A percentile compares a stretch with the other conserved stretches of the same genome.
Conservation (phyloP, 2,797 vertebrate genomes). For the Malacoctenus gilli region DNA sequence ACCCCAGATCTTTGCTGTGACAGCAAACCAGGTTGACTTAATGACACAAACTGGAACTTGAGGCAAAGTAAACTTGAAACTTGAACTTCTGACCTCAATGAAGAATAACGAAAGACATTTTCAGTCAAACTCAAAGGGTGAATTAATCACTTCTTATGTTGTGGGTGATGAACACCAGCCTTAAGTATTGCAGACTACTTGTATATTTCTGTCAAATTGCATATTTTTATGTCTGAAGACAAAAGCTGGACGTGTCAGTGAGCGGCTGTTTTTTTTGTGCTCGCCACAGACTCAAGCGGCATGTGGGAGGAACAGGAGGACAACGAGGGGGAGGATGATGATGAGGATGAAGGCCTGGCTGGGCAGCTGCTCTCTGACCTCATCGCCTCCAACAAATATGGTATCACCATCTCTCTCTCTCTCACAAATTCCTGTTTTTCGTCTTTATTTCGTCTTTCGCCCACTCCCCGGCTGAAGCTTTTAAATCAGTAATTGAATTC, state of each 20-base stretch:
- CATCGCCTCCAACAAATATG: conserved; percentile 95
- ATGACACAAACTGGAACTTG: too few species aligned
- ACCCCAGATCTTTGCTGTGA: too few species aligned
- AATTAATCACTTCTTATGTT: too few species aligned
- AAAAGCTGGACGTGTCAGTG: conserved; percentile 6
- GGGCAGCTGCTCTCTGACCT: conserved; percentile 97
- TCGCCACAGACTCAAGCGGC: conserved; percentile 85
- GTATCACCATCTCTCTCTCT: conserved; percentile 65
- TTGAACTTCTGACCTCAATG: too few species aligned
- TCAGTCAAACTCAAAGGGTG: too few species aligned
- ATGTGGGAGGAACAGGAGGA: conserved; percentile 98
- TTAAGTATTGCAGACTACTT: background rate
- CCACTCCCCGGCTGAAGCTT: background rate
- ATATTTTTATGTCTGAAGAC: background rate
- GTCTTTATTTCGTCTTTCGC: background rate
- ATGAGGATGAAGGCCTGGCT: conserved; percentile 89
- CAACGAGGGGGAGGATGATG: conserved; percentile 82
- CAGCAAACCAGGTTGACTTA: too few species aligned
- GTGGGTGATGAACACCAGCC: background rate
- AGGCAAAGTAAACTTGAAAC: background rate
- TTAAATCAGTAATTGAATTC: background rate
- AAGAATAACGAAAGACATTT: too few species aligned
- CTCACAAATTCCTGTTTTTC: background rate
- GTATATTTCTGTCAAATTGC: background rate
- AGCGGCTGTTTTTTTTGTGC: conserved; percentile 40